Base-by-base conservation (phyloP, 2,797 vertebrate species). In the Sebastolobus alascanus region DNA sequence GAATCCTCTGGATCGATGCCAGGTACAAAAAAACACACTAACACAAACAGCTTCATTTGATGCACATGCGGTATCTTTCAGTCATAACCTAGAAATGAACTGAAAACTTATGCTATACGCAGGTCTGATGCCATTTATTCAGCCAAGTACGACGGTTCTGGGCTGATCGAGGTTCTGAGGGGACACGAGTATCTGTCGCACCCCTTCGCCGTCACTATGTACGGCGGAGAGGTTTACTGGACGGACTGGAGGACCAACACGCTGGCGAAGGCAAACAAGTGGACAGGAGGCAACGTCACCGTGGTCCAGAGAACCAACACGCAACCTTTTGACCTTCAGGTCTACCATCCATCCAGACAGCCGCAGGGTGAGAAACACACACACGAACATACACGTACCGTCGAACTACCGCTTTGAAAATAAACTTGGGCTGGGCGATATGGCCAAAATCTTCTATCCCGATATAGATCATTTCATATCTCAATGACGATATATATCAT, bases 81-180 rank as follows among this genome's bases (percentile, higher is more conserved):
- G 8, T 43, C 56, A 18, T 8, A 50, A n/a, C 5, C 3, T 22
- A 40, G 31, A 67, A 22, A 71, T 25, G 22, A 38, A 72, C 37
- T 12, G 5, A 20, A 56, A 13, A 9, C 5, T 25, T 65, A 25
- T 75, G 14, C 56, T 60, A 4, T 40, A 4, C 2, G 1, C 87
- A 99, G 98, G 90, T 99, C 98, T 40, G 98, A 99, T 92, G 98
- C 98, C 63, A 99, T 99, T 92, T 99, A 99, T 90, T 99, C 98
- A 38, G 97, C 98, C 22, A 94, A 97, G 54, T 99, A 99, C 14
- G 98, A 99, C 74, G 98, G 98, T 68, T 97, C 96, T 3, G 90
- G 94, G 40, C 96, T 98, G 92, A 98, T 98, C 61, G 98, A 99
- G 93, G 97, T 99, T 64, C 96, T 99, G 66, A 93, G 97, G 60